Evolutionary conservation across 2,888 invertebrate species (phyloP).

Genomic region (Galerucella nymphaeae): DNA sequence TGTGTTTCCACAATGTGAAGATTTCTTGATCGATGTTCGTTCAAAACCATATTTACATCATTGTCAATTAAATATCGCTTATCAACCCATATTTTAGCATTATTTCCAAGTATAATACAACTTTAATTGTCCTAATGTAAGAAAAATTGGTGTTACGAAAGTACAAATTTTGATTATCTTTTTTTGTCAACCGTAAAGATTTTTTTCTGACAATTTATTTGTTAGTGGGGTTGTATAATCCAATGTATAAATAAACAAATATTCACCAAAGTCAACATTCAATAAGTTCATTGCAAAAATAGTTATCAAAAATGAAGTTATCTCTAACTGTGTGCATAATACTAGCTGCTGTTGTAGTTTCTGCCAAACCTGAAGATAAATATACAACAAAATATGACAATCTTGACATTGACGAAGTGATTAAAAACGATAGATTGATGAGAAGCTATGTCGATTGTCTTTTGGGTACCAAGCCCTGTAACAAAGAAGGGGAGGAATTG

Average conservation of each 20-base stretch:
- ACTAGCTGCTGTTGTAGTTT: neutral
- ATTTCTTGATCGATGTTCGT: neutral
- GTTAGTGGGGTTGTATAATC: neutral
- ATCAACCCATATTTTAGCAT: neutral
- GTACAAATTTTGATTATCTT: neutral
- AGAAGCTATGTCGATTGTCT: conserved; percentile 75
- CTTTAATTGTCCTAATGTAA: neutral
- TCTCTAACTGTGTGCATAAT: neutral
- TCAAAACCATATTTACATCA: neutral
- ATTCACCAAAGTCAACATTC: neutral
- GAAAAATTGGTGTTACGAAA: neutral
- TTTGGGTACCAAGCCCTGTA: conserved; percentile 73
- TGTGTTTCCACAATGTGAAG: neutral
- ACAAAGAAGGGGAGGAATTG: conserved; percentile 75
- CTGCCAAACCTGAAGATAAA: conserved; percentile 40
- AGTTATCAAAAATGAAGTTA: neutral
- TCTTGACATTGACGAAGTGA: conserved; percentile 74
- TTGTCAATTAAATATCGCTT: neutral
- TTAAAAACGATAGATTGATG: conserved; percentile 73
- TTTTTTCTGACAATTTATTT: neutral
- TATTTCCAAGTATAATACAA: neutral
- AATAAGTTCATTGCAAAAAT: neutral
- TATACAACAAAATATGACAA: conserved; percentile 79
- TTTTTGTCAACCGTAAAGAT: neutral
- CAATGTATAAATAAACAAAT: neutral